These are phyloP conservation scores for Danionella cerebrum DNA, from an alignment of 2,113 vertebrate genomes.

Conservation along the genomic window DNA sequence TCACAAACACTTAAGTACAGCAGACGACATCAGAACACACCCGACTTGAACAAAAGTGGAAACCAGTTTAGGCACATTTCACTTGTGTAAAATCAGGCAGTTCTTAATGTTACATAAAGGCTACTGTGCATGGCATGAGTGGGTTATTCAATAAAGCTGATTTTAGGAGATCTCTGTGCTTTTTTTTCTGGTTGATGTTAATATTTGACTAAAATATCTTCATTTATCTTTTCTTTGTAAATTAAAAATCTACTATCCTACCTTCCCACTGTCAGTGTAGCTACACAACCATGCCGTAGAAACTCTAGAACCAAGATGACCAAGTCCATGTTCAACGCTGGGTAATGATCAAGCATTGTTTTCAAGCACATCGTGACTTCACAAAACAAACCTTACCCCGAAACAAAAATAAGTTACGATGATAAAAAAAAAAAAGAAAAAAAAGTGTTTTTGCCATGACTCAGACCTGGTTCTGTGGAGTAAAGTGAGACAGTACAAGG, in stretches of 20 bases:
- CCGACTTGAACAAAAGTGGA: background rate
- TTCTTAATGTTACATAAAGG: background rate
- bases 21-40: constrained; percentile 9
- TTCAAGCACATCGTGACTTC: background rate
- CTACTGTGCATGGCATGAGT: background rate
- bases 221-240: background rate
- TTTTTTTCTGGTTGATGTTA: too few species aligned
- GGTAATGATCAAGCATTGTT: background rate
- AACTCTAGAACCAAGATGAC: background rate
- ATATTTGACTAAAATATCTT: background rate
- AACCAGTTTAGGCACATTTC: background rate
- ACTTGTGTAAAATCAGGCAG: background rate
- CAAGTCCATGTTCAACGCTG: too few species aligned
- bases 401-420: constrained; percentile 68
- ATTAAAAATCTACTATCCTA: background rate
- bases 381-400: constrained; percentile 36
- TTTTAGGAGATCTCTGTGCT: background rate
- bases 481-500: constrained; percentile 88
- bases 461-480: constrained; percentile 63
- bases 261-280: background rate
- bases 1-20: background rate
- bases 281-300: background rate
- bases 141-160: background rate
- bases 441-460: constrained; percentile 71
- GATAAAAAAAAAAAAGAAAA: constrained; percentile 59